Evolutionary conservation across 2,888 invertebrate species (phyloP).

Genomic region (Tuberolachnus salignus): DNA sequence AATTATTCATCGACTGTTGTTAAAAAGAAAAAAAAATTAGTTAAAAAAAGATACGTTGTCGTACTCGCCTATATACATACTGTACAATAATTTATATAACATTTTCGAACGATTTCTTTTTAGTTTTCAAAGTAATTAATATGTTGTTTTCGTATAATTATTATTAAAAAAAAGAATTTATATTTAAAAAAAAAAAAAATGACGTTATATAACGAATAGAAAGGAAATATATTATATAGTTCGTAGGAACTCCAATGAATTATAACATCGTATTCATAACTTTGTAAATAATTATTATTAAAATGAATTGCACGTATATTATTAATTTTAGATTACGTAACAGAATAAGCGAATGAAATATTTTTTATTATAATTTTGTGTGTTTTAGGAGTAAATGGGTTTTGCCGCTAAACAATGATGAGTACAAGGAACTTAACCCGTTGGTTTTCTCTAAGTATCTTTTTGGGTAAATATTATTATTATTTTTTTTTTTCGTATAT

Average conservation of each 20-base stretch:
- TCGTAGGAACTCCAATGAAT: not conserved
- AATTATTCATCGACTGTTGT: no score
- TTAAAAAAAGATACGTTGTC: no score
- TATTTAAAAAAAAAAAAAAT: not conserved
- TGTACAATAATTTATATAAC: not conserved
- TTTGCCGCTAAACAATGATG: constrained; percentile 46
- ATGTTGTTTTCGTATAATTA: not conserved
- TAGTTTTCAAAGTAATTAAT: not conserved
- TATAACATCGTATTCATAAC: not conserved
- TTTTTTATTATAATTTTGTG: not conserved
- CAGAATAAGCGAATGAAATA: not conserved
- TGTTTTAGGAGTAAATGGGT: constrained; percentile 55
- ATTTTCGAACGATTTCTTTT: not conserved
- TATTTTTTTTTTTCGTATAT: no score
- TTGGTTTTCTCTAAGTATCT: constrained; percentile 41
- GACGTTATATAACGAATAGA: not conserved
- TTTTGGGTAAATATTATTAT: constrained; percentile 32
- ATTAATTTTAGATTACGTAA: not conserved
- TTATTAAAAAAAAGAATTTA: not conserved
- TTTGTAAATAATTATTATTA: not conserved
- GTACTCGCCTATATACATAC: no score
- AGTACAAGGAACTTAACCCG: constrained; percentile 28
- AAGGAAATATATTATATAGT: not conserved
- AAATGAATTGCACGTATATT: not conserved
- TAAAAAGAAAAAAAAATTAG: no score